Evolutionary conservation across 2,888 invertebrate species (phyloP).

Genomic region (Seira sanloemensis): DNA sequence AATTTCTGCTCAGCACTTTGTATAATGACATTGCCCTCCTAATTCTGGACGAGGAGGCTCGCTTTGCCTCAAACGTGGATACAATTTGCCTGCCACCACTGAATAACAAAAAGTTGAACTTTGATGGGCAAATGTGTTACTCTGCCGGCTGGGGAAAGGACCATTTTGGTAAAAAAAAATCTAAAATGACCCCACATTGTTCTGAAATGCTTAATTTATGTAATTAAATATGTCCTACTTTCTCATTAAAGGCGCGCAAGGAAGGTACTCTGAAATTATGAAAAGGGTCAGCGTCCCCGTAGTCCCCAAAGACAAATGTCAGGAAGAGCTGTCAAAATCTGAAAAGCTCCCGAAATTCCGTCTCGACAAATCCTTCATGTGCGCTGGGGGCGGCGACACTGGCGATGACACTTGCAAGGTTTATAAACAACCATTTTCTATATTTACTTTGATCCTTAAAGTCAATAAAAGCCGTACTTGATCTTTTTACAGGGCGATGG

Average conservation of each 20-base stretch:
- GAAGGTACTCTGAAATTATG: constrained; percentile 79
- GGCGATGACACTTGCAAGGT: constrained; percentile 84
- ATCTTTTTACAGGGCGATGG: constrained; percentile 50
- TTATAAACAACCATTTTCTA: constrained; percentile 73
- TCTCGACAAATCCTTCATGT: constrained; percentile 83
- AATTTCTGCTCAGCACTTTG: constrained; percentile 81
- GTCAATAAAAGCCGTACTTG: no score
- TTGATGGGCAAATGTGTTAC: constrained; percentile 79
- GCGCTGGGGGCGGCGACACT: constrained; percentile 86
- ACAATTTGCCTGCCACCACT: constrained; percentile 81
- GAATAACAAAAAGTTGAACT: constrained; percentile 74
- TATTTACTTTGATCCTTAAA: not conserved
- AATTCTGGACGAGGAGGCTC: constrained; percentile 80
- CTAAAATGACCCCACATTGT: not conserved
- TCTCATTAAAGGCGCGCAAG: constrained; percentile 47
- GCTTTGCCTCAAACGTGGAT: constrained; percentile 82
- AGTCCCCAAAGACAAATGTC: constrained; percentile 80
- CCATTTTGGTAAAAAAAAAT: constrained; percentile 79
- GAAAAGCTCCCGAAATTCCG: constrained; percentile 82
- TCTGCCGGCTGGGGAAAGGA: constrained; percentile 87
- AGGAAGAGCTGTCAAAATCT: constrained; percentile 80
- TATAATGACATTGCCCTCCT: constrained; percentile 86
- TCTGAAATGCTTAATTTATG: constrained; percentile 9
- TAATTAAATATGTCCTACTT: no score
- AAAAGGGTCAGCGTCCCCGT: constrained; percentile 85